A percentile compares a stretch with the other conserved stretches of the same genome.
These are phyloP conservation scores for Percopsis omiscomaycus DNA, from an alignment of 2,797 vertebrate genomes.

Conservation along the genomic window DNA sequence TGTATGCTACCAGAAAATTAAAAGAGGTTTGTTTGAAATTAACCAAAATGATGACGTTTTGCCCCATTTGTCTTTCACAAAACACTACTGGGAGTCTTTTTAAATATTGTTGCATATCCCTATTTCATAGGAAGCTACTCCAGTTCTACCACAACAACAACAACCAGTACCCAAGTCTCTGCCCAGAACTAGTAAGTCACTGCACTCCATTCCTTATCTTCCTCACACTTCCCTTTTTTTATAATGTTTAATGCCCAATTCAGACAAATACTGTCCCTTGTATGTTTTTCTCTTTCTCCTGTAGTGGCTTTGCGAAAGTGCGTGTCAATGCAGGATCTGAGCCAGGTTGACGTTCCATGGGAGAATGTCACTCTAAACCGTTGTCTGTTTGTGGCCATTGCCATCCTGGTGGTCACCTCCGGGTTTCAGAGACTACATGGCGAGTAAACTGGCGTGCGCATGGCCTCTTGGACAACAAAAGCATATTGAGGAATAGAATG, in stretches of 20 bases:
- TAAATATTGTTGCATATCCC: conserved; percentile 7
- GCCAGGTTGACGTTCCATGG: conserved; percentile 79
- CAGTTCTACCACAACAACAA: conserved; percentile 50
- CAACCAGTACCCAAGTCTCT: conserved; percentile 52
- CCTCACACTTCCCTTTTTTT: neutral
- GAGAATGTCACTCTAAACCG: conserved; percentile 90
- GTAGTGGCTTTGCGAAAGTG: conserved; percentile 61
- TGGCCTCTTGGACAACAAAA: neutral
- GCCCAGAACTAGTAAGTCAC: conserved; percentile 50
- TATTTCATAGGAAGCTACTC: conserved; percentile 59
- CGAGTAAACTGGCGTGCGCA: conserved; percentile 54
- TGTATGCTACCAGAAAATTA: conserved; percentile 55
- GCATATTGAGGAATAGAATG: neutral
- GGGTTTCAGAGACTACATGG: conserved; percentile 87
- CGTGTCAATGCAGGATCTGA: conserved; percentile 55
- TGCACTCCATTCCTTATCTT: neutral
- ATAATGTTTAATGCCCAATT: too few species aligned
- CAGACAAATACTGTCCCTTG: neutral
- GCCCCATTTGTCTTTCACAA: neutral
- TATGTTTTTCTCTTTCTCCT: conserved; percentile 1
- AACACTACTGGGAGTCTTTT: neutral
- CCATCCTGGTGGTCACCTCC: conserved; percentile 86
- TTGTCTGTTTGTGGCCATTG: conserved; percentile 86
- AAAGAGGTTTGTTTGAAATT: conserved; percentile 60
- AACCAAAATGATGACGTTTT: neutral